These are phyloP conservation scores for Acomys russatus DNA, from an alignment of 2,797 vertebrate genomes.

Conservation along the genomic window DNA sequence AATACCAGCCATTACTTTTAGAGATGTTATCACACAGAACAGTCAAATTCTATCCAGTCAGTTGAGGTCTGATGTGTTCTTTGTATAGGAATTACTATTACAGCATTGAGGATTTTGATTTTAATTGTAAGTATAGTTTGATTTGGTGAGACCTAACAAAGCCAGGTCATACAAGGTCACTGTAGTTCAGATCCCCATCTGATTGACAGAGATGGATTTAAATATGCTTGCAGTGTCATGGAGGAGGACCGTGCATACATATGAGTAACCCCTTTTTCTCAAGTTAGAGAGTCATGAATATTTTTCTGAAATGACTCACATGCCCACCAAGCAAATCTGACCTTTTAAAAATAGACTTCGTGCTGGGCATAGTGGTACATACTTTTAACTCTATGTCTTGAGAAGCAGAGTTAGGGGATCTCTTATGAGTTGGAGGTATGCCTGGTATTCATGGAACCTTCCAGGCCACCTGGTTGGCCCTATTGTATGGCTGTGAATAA, in stretches of 20 bases:
- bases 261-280: background rate
- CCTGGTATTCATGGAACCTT: background rate
- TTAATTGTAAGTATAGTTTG: constrained; percentile 11
- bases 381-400: background rate
- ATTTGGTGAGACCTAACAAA: background rate
- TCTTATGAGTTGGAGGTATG: background rate
- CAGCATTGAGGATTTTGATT: background rate
- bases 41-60: background rate
- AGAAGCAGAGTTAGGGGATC: background rate
- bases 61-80: background rate
- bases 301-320: background rate
- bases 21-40: background rate
- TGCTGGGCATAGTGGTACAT: too few relatives aligned
- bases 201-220: background rate
- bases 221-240: background rate
- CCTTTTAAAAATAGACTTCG: constrained; percentile 7
- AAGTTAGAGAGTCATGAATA: constrained; percentile 28
- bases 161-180: background rate
- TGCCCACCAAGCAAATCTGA: background rate
- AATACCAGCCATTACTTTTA: background rate
- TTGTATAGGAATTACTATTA: constrained; percentile 1
- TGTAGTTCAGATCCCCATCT: background rate
- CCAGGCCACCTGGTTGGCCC: background rate
- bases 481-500: background rate
- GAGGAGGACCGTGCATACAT: background rate